Evolutionary conservation across 2,888 invertebrate genomes (phyloP).

Genomic region (Camponotus fellah): DNA sequence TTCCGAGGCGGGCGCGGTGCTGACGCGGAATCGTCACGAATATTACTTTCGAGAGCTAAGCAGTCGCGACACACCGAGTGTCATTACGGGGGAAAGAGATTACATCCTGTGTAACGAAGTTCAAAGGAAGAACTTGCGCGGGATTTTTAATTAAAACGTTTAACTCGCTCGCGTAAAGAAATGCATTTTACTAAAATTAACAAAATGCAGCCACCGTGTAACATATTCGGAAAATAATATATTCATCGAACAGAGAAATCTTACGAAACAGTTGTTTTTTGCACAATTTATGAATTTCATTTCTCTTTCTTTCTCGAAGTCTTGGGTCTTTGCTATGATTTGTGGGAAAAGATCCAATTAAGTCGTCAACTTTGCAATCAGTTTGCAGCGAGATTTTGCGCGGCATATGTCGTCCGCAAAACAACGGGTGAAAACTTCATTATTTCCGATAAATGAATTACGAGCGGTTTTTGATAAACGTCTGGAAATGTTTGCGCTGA

Average conservation of each 20-base stretch:
- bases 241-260: background rate
- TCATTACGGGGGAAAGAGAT: background rate
- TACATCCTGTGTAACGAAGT: background rate
- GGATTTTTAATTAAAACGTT: background rate
- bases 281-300: background rate
- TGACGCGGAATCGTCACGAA: background rate
- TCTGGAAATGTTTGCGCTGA: slow-evolving; percentile 39
- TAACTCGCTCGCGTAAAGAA: background rate
- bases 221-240: background rate
- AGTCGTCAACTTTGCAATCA: background rate
- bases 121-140: background rate
- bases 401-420: background rate
- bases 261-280: background rate
- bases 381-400: slow-evolving; percentile 1
- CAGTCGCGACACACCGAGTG: background rate
- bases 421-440: slow-evolving; percentile 10
- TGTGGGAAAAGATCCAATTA: background rate
- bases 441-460: slow-evolving; percentile 29
- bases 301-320: background rate
- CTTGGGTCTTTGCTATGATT: background rate
- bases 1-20: background rate
- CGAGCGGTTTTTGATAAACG: slow-evolving; percentile 30
- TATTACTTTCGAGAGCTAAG: slow-evolving; percentile 4
- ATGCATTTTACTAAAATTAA: background rate
- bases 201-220: background rate